phyloP scores from a whole-genome alignment of 2,113 vertebrate species.

The Pachycephala philippinensis region DNA sequence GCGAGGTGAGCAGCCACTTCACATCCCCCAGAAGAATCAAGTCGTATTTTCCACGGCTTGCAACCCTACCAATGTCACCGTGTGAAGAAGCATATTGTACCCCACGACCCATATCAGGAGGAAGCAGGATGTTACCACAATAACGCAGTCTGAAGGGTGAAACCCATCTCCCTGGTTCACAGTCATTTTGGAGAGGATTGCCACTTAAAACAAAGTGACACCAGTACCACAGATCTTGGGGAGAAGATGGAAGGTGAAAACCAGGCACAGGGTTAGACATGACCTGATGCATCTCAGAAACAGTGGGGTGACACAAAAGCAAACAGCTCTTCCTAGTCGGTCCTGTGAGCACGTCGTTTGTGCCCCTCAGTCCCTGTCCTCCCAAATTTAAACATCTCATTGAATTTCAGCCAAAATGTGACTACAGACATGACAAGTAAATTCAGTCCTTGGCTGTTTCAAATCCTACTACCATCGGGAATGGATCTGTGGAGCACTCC shows the following conservation, averaged over 20 bases:
- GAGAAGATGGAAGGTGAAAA: not conserved
- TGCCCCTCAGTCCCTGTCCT: not conserved
- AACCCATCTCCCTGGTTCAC: not conserved
- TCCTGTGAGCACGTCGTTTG: fast-evolving
- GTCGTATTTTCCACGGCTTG: not conserved
- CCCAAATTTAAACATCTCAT: not conserved
- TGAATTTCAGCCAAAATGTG: not conserved
- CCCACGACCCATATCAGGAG: fast-evolving
- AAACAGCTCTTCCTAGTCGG: not conserved
- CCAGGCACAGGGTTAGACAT: not conserved
- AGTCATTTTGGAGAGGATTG: not conserved
- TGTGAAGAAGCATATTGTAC: not conserved
- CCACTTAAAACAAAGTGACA: not conserved
- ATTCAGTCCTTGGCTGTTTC: not conserved
- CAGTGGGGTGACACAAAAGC: not conserved
- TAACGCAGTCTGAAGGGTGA: not conserved
- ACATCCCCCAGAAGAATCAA: not conserved
- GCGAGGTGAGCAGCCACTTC: not conserved
- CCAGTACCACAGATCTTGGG: fast-evolving
- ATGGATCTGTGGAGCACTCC: not conserved
- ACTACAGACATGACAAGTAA: not conserved
- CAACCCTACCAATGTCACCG: fast-evolving
- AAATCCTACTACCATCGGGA: not conserved
- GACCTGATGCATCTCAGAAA: not conserved
- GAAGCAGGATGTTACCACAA: not conserved